Evolutionary conservation across 2,113 vertebrate genomes (phyloP).

Genomic region (Balaenoptera acutorostrata): DNA sequence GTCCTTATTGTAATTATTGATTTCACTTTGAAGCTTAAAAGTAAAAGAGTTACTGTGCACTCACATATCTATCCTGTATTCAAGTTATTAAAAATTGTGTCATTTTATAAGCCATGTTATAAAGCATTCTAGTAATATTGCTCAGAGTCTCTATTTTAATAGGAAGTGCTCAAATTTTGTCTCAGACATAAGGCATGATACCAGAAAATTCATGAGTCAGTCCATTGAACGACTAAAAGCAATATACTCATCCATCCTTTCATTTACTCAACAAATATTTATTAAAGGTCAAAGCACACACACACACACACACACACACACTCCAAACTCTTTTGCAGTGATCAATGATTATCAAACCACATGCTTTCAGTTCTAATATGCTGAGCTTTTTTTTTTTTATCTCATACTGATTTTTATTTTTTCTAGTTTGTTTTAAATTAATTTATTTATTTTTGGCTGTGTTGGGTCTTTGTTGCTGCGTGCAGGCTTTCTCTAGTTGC

Average conservation of each 20-base stretch:
- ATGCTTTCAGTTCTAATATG: not conserved
- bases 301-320: not conserved
- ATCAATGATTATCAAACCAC: not conserved
- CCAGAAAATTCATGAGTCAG: not conserved
- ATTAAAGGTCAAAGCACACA: not conserved
- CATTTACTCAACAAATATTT: constrained; percentile 1
- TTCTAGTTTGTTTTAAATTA: no score
- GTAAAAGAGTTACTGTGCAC: not conserved
- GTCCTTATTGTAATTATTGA: constrained; percentile 56
- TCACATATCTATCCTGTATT: not conserved
- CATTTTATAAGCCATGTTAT: not conserved
- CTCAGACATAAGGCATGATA: not conserved
- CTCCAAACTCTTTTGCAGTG: not conserved
- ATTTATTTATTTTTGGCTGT: no score
- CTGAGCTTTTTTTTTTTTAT: not conserved
- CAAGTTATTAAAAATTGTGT: not conserved
- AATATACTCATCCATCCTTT: not conserved
- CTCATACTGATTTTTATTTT: no score
- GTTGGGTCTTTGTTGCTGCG: no score
- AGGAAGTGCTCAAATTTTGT: not conserved
- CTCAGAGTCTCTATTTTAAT: not conserved
- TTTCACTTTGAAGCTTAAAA: constrained; percentile 45
- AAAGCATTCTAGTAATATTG: not conserved
- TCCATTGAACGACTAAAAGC: not conserved
- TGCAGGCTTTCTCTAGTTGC: accelerated